These are phyloP conservation scores for Drosophila lutescens DNA, from an alignment of 2,888 invertebrate genomes.

Conservation along the genomic window DNA sequence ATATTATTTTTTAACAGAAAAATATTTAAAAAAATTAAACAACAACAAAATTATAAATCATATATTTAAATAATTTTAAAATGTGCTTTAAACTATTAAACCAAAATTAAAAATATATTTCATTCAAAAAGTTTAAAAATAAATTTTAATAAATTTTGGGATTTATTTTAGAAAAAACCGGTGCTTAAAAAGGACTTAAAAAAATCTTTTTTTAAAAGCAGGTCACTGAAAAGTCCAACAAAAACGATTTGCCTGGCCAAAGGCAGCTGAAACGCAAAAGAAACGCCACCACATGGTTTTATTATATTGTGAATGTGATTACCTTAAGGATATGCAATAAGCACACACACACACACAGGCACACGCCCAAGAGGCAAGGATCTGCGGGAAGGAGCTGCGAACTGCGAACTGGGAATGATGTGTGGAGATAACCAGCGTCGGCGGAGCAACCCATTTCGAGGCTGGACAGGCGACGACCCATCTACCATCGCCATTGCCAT, in stretches of 20 bases:
- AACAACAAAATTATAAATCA: too few relatives aligned
- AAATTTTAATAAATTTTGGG: too few relatives aligned
- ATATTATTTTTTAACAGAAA: too few relatives aligned
- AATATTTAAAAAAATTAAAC: too few relatives aligned
- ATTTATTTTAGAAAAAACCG: neutral
- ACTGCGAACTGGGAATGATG: slow-evolving; percentile 33
- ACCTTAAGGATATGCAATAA: slow-evolving; percentile 81
- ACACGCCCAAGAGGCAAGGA: slow-evolving; percentile 2
- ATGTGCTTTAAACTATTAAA: too few relatives aligned
- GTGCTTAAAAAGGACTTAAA: neutral
- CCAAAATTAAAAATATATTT: too few relatives aligned
- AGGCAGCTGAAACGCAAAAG: slow-evolving; percentile 70
- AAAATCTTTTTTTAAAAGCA: neutral
- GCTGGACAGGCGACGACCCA: slow-evolving; percentile 47
- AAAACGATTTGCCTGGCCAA: slow-evolving; percentile 46
- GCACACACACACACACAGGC: slow-evolving; percentile 54
- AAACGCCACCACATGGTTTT: slow-evolving; percentile 81
- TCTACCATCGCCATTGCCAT: slow-evolving; percentile 19
- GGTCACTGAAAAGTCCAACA: neutral
- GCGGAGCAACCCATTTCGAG: slow-evolving; percentile 38
- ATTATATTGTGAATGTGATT: slow-evolving; percentile 82
- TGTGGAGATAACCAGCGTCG: slow-evolving; percentile 36
- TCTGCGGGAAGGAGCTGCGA: neutral
- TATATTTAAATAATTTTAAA: too few relatives aligned
- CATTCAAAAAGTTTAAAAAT: too few relatives aligned